These are phyloP conservation scores for Triplophysa siluroides DNA, from an alignment of 2,113 vertebrate species.

Conservation along the genomic window DNA sequence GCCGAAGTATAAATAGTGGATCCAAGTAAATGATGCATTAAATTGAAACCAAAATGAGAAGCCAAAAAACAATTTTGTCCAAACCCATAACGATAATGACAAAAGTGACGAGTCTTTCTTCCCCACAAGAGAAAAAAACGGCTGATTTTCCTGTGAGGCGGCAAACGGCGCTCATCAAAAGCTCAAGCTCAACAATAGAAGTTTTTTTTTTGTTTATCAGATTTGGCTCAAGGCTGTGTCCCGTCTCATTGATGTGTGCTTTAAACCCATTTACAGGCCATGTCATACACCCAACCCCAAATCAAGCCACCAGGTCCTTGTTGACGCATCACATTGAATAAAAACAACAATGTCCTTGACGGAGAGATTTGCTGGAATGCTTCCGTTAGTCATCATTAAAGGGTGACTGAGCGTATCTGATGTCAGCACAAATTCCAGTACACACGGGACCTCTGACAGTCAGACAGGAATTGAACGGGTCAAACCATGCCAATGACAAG, in stretches of 20 bases:
- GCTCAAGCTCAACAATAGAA: background rate
- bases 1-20: constrained; percentile 16
- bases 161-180: constrained; percentile 16
- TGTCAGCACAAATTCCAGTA: background rate
- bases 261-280: constrained; percentile 5
- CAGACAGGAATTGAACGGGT: background rate
- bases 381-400: constrained; percentile 27
- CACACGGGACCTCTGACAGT: constrained; percentile 8
- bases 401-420: background rate
- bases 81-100: constrained; percentile 6
- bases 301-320: constrained; percentile 25
- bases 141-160: background rate
- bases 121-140: background rate
- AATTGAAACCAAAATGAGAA: constrained; percentile 31
- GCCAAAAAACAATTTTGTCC: constrained; percentile 2
- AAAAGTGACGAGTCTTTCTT: background rate
- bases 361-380: background rate
- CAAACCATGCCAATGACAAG: no score
- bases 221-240: constrained; percentile 6
- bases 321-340: background rate
- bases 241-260: constrained; percentile 4
- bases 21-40: constrained; percentile 3
- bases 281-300: background rate
- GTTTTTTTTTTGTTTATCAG: background rate
- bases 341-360: constrained; percentile 31